A percentile compares a stretch with the other conserved stretches of the same genome.
Conservation (phyloP, 2,888 invertebrate species). For the Agrotis puta region DNA sequence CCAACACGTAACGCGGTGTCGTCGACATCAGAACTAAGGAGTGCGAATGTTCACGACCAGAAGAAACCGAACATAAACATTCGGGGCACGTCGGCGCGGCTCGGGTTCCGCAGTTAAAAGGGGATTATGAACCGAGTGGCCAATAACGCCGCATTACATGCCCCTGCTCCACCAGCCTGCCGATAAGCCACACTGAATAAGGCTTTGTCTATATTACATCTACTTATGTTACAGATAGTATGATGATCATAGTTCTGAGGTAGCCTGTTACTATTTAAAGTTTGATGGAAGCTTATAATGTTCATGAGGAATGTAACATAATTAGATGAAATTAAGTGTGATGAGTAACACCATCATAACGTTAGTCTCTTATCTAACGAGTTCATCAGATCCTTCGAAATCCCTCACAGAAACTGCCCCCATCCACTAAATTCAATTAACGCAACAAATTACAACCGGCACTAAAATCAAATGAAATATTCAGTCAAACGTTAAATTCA, state of each 20-base stretch:
- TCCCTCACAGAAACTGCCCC: slow-evolving; percentile 45
- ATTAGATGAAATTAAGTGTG: background rate
- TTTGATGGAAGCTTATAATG: background rate
- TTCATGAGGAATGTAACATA: background rate
- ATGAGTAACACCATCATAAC: slow-evolving; percentile 11
- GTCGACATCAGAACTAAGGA: slow-evolving; percentile 77
- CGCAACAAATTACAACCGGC: slow-evolving; percentile 69
- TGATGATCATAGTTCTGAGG: slow-evolving; percentile 9
- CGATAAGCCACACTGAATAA: slow-evolving; percentile 80
- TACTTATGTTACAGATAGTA: slow-evolving; percentile 37
- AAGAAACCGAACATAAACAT: slow-evolving; percentile 79
- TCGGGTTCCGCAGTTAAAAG: slow-evolving; percentile 87
- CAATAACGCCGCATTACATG: slow-evolving; percentile 84
- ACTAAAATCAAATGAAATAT: slow-evolving; percentile 76
- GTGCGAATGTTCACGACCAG: slow-evolving; percentile 84
- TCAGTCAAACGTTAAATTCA: slow-evolving; percentile 87
- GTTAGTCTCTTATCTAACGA: slow-evolving; percentile 15
- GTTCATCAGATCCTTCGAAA: slow-evolving; percentile 19
- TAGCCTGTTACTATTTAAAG: background rate
- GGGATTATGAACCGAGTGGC: slow-evolving; percentile 88
- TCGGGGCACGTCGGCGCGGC: slow-evolving; percentile 82
- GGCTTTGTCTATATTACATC: slow-evolving; percentile 72
- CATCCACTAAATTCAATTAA: slow-evolving; percentile 67
- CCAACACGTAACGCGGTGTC: slow-evolving; percentile 65
- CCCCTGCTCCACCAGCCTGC: slow-evolving; percentile 67